phyloP scores from a whole-genome alignment of 2,888 invertebrate species.

The Parasteatoda lunata region DNA sequence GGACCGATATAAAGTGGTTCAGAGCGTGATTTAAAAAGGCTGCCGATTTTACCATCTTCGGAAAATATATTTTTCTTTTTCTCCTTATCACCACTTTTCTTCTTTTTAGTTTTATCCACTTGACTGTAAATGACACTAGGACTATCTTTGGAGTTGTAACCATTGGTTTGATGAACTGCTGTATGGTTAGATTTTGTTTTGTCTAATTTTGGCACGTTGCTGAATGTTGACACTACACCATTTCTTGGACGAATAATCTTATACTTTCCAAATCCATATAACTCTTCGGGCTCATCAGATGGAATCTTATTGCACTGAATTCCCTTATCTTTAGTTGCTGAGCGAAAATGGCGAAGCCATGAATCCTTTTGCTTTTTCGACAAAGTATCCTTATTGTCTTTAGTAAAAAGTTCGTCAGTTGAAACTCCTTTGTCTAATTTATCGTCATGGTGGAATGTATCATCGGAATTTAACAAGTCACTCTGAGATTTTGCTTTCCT shows the following conservation, averaged over 20 bases:
- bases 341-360: constrained; percentile 48
- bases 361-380: constrained; percentile 58
- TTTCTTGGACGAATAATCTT: constrained; percentile 68
- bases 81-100: constrained; percentile 50
- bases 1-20: constrained; percentile 63
- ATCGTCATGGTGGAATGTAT: constrained; percentile 27
- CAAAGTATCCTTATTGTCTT: constrained; percentile 44
- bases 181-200: constrained; percentile 34
- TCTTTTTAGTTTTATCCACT: constrained; percentile 69
- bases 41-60: constrained; percentile 36
- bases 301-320: constrained; percentile 61
- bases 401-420: constrained; percentile 50
- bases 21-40: constrained; percentile 55
- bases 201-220: constrained; percentile 69
- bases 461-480: constrained; percentile 42
- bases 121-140: constrained; percentile 69
- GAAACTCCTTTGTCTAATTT: constrained; percentile 60
- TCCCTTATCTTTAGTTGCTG: constrained; percentile 65
- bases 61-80: constrained; percentile 45
- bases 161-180: constrained; percentile 22
- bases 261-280: constrained; percentile 47
- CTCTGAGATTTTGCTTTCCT: constrained; percentile 61
- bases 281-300: constrained; percentile 45
- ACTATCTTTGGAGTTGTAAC: constrained; percentile 39
- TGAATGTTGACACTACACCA: constrained; percentile 70